Evolutionary conservation across 2,888 invertebrate species (phyloP).

Genomic region (Synergus laeviventris): DNA sequence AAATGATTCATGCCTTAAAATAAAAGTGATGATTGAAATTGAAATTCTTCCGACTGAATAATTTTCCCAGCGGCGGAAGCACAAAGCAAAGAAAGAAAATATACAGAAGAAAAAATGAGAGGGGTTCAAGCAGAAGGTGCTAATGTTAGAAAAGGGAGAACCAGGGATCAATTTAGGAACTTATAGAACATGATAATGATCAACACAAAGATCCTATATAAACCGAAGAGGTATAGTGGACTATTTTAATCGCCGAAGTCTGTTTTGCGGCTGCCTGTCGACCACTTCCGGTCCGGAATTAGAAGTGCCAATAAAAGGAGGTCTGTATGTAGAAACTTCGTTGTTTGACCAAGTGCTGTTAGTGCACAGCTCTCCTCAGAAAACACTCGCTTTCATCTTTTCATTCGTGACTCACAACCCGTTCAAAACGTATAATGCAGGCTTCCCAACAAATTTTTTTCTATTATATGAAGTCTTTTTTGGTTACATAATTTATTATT

Average conservation of each 20-base stretch:
- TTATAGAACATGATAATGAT: conserved; percentile 43
- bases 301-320: conserved; percentile 71
- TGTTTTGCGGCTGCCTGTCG: conserved; percentile 68
- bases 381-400: not conserved
- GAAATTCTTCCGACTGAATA: not conserved
- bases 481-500: not conserved
- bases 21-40: not conserved
- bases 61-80: not conserved
- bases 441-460: conserved; percentile 13
- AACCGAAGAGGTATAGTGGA: conserved; percentile 46
- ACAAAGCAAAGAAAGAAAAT: not conserved
- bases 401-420: conserved; percentile 34
- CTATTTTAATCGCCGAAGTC: conserved; percentile 67
- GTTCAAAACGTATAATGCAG: conserved; percentile 32
- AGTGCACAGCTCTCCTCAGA: conserved; percentile 37
- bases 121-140: conserved; percentile 11
- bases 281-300: conserved; percentile 72
- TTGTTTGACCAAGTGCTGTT: conserved; percentile 55
- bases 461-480: not conserved
- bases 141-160: conserved; percentile 20
- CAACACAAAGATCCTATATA: conserved; percentile 53
- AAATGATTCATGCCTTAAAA: not conserved
- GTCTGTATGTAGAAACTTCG: conserved; percentile 48
- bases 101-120: not conserved
- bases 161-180: conserved; percentile 19